Evolutionary conservation across 2,888 invertebrate species (phyloP).

Genomic region (Drosophila falleni): DNA sequence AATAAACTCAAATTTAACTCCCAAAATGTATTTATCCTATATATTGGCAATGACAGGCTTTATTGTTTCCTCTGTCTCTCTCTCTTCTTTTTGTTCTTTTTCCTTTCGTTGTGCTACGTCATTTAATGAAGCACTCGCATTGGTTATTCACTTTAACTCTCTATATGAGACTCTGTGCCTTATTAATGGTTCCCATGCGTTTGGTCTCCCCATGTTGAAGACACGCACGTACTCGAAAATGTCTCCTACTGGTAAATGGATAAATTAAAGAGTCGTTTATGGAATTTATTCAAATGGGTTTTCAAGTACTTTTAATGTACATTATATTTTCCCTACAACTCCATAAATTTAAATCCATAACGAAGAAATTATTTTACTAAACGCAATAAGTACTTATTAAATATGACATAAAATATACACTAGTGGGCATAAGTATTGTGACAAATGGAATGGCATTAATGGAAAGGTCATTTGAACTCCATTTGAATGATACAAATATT

Average conservation of each 20-base stretch:
- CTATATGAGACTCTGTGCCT: slow-evolving; percentile 39
- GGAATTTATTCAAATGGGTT: slow-evolving; percentile 8
- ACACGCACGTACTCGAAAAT: slow-evolving; percentile 40
- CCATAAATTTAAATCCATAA: too few relatives aligned
- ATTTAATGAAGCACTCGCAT: slow-evolving; percentile 73
- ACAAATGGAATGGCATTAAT: too few relatives aligned
- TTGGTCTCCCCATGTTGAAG: slow-evolving; percentile 12
- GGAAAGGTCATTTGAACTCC: too few relatives aligned
- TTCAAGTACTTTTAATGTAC: not conserved
- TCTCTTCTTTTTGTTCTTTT: not conserved
- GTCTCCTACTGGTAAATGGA: slow-evolving; percentile 1
- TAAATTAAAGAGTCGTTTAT: not conserved
- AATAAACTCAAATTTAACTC: slow-evolving; percentile 28
- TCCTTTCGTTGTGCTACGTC: slow-evolving; percentile 58
- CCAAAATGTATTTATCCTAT: slow-evolving; percentile 10
- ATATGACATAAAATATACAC: too few relatives aligned
- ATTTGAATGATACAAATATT: too few relatives aligned
- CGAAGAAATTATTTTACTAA: too few relatives aligned
- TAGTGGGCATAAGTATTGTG: too few relatives aligned
- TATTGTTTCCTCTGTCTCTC: slow-evolving; percentile 30
- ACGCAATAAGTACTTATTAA: too few relatives aligned
- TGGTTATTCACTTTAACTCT: slow-evolving; percentile 56
- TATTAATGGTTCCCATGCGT: slow-evolving; percentile 52
- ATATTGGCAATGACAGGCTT: slow-evolving; percentile 55
- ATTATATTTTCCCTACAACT: too few relatives aligned